A percentile compares a stretch with the other conserved stretches of the same genome.
These are phyloP conservation scores for Otocyon megalotis DNA, from an alignment of 2,113 vertebrate genomes.

Conservation along the genomic window DNA sequence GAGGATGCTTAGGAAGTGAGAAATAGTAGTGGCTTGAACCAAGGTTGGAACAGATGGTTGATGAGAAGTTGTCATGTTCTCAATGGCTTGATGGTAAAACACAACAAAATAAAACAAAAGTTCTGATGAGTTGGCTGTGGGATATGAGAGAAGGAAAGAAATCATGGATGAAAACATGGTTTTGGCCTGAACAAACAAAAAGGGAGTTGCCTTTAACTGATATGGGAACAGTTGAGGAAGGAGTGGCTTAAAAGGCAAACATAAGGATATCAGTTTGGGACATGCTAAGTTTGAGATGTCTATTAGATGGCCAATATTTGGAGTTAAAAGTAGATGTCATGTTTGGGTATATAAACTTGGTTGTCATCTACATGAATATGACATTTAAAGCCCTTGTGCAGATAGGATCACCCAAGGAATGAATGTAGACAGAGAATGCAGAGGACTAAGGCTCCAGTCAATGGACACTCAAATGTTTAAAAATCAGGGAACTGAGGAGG, in stretches of 20 bases:
- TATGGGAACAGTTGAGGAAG: background rate
- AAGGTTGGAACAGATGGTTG: background rate
- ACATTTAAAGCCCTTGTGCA: background rate
- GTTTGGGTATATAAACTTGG: background rate
- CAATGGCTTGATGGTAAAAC: background rate
- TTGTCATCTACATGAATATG: background rate
- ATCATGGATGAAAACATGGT: background rate
- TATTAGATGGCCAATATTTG: background rate
- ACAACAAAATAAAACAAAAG: background rate
- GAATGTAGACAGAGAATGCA: background rate
- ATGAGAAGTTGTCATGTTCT: background rate
- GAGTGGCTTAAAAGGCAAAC: background rate
- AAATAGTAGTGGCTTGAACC: background rate
- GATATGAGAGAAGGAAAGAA: background rate
- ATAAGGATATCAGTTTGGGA: background rate
- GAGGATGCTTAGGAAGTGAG: background rate
- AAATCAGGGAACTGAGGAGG: background rate
- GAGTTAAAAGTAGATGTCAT: background rate
- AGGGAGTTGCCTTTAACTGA: background rate
- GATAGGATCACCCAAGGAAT: background rate
- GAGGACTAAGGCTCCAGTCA: background rate
- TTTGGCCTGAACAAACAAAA: background rate
- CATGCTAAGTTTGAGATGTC: background rate
- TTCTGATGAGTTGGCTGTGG: background rate
- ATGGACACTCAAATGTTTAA: background rate